Conservation (phyloP, 1,140 invertebrate species). For the Zaprionus lachaisei region DNA sequence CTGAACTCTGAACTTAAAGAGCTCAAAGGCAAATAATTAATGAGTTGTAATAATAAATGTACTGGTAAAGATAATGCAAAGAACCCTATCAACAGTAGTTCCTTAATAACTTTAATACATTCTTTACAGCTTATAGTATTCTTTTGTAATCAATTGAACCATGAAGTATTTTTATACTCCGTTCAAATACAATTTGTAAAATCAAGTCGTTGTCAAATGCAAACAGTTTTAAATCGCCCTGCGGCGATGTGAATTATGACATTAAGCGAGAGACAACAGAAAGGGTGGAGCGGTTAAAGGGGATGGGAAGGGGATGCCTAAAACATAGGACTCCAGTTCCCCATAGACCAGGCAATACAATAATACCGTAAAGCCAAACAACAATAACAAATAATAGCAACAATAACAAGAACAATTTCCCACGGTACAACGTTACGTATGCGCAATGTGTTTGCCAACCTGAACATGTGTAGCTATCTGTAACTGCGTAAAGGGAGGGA, state of each 20-base stretch:
- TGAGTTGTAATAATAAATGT: too few relatives aligned
- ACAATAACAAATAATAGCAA: constrained; percentile 53
- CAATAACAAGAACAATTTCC: constrained; percentile 63
- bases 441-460: constrained; percentile 74
- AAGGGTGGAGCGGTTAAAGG: background rate
- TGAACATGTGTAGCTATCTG: constrained; percentile 80
- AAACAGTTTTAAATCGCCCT: constrained; percentile 32
- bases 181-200: background rate
- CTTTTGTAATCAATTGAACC: background rate
- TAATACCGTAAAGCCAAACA: constrained; percentile 44
- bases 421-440: constrained; percentile 68
- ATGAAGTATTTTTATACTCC: background rate
- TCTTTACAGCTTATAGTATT: background rate
- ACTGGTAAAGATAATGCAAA: too few relatives aligned
- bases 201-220: constrained; percentile 11
- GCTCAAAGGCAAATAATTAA: too few relatives aligned
- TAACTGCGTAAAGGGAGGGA: constrained; percentile 31
- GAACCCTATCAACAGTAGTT: background rate
- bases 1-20: too few relatives aligned
- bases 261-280: constrained; percentile 37
- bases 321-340: constrained; percentile 66
- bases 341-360: constrained; percentile 47
- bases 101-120: too few relatives aligned
- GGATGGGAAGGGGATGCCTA: constrained; percentile 39
- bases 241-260: constrained; percentile 63